Conservation (phyloP, 2,797 vertebrate species). For the Channallabes apus region DNA sequence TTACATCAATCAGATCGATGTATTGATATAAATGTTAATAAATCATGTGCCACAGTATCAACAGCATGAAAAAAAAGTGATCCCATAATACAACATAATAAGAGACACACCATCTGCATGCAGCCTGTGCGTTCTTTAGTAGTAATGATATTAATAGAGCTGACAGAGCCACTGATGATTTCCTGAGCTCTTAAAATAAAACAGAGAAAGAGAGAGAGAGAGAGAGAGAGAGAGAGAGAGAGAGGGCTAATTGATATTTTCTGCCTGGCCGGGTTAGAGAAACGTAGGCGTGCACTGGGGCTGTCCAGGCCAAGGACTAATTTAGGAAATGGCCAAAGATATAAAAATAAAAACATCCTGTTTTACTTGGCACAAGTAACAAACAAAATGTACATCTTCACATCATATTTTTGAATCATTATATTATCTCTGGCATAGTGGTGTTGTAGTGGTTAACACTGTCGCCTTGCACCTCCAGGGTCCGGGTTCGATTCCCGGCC, state of each 20-base stretch:
- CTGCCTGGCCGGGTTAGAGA: conserved; percentile 32
- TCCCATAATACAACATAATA: conserved; percentile 4
- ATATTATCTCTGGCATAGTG: background rate
- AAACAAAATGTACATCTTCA: conserved; percentile 7
- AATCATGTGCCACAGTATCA: background rate
- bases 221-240: conserved; percentile 22
- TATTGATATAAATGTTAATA: too few species aligned
- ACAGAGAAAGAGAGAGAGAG: conserved; percentile 16
- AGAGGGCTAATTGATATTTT: conserved; percentile 52
- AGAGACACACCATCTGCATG: background rate
- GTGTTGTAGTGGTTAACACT: too few species aligned
- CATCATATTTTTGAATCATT: background rate
- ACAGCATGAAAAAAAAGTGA: conserved; percentile 6
- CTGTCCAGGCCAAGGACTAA: conserved; percentile 54
- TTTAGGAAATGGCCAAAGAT: conserved; percentile 57
- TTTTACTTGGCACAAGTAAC: conserved; percentile 28
- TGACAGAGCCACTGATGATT: conserved; percentile 31
- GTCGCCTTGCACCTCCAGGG: too few species aligned
- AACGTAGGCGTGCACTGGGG: conserved; percentile 13
- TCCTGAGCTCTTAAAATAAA: conserved; percentile 51
- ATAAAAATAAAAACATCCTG: conserved; percentile 38
- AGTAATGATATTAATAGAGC: conserved; percentile 29
- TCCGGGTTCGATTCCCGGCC: too few species aligned
- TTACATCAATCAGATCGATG: too few species aligned
- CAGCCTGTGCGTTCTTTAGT: conserved; percentile 23